A percentile compares a stretch with the other conserved stretches of the same genome.
phyloP scores from a whole-genome alignment of 2,888 invertebrate genomes.

The Nymphalis polychloros region DNA sequence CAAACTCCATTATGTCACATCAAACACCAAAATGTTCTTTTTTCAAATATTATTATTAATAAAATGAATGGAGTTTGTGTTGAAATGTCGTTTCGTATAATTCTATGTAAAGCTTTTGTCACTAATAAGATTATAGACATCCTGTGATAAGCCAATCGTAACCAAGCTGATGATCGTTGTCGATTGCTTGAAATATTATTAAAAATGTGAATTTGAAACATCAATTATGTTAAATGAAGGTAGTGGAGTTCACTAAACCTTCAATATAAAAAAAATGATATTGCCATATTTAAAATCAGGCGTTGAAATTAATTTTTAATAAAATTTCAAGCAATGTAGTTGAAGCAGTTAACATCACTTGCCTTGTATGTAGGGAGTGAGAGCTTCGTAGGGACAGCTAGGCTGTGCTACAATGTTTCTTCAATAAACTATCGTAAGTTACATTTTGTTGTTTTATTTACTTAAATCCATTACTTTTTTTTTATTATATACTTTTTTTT shows the following conservation, averaged over 20 bases:
- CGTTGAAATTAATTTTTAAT: slow-evolving; percentile 6
- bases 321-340: slow-evolving; percentile 31
- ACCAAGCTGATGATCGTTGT: slow-evolving; percentile 37
- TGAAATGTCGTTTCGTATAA: slow-evolving; percentile 30
- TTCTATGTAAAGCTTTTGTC: slow-evolving; percentile 38
- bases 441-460: slow-evolving; percentile 48
- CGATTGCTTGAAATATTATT: slow-evolving; percentile 44
- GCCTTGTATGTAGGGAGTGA: slow-evolving; percentile 62
- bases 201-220: background rate
- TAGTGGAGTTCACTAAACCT: too few species aligned
- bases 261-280: too few species aligned
- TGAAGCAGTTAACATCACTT: slow-evolving; percentile 50
- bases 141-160: slow-evolving; percentile 37
- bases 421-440: slow-evolving; percentile 77
- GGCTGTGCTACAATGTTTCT: slow-evolving; percentile 77
- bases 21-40: background rate
- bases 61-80: slow-evolving; percentile 18
- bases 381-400: slow-evolving; percentile 73
- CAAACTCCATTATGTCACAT: slow-evolving; percentile 4
- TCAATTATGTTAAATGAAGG: too few species aligned
- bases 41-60: background rate
- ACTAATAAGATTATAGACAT: slow-evolving; percentile 31
- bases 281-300: too few species aligned
- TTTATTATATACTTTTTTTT: too few species aligned
- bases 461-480: background rate